Percentiles rank a stretch among this genome's conserved stretches.
These are phyloP conservation scores for Carollia perspicillata DNA, from an alignment of 2,113 vertebrate species.

Conservation along the genomic window DNA sequence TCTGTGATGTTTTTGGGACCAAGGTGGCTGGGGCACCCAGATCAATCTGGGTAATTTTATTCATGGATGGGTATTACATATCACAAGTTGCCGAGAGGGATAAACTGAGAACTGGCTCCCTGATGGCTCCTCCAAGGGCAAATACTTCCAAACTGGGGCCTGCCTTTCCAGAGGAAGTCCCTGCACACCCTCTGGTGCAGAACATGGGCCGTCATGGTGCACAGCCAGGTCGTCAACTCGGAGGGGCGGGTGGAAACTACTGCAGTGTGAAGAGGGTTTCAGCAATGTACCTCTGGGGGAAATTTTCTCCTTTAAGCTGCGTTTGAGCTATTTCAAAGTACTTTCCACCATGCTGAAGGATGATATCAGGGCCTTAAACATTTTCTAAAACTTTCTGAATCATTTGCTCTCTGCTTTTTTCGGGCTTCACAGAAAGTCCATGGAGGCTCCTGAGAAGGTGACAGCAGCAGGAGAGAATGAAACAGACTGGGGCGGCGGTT, in stretches of 20 bases:
- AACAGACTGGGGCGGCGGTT: neutral
- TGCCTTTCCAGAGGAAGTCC: neutral
- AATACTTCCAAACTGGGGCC: neutral
- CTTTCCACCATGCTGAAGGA: neutral
- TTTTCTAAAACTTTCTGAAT: neutral
- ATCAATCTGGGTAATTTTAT: neutral
- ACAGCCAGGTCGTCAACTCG: neutral
- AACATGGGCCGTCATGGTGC: neutral
- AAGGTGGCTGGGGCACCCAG: neutral
- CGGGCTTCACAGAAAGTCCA: neutral
- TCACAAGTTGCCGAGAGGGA: neutral
- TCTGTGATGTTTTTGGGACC: neutral
- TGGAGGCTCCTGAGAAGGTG: neutral
- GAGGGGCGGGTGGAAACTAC: neutral
- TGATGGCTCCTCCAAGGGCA: neutral
- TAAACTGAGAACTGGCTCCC: neutral
- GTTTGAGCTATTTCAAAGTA: neutral
- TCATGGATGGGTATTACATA: neutral
- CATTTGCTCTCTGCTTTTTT: neutral
- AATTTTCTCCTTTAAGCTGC: neutral
- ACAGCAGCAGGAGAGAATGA: neutral
- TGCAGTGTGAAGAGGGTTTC: neutral
- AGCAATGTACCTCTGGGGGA: neutral
- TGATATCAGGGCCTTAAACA: neutral
- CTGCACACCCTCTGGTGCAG: neutral